Evolutionary conservation across 2,113 vertebrate species (phyloP), one percentile per base, ranked within the genome.

Genomic region (Miniopterus natalensis): DNA sequence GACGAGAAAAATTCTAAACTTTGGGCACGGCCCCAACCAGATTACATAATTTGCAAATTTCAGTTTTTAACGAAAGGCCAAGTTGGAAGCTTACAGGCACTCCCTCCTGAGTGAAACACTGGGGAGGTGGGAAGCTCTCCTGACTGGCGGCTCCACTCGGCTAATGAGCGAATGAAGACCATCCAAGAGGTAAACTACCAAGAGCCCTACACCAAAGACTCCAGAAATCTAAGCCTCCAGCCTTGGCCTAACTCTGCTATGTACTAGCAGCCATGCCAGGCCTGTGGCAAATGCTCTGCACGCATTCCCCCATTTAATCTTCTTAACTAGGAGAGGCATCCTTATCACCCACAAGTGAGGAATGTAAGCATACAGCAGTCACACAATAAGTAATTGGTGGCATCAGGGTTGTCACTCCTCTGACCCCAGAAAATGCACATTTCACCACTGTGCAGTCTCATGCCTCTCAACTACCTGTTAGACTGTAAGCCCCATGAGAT

Each of bases 1-100:
- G 59, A 80, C 66, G 49, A 88, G 73, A 96, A 84, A 75, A 93
- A 94, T 84, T 90, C 59, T 63, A 80, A 94, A 84, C 59, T 92
- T n/a, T 45, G 23, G 29, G 23, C 47, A 65, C 49, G 59, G 12
- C 87, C 65, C 57, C 73, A 88, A 74, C 36, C 15, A 90, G 51
- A 89, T 95, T 89, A 83, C 47, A 84, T 79, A 84, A 79, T 74
- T 42, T 94, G 0, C 61, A 53, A 71, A 2, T 74, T 97, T 81
- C 68, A 25, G 17, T 73, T 55, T 86, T 42, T 25, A 78, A 4
- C 1, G 1, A 71, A 18, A 47, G 36, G 53, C 66, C 75, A 65
- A 53, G n/a, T 36, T 77, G 53, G 66, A 85, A 17, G 29, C 36
- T 51, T n/a, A 49, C 15, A 65, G 40, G 31, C 27, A 14, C 36